Base-by-base conservation (phyloP, 2,888 invertebrate species). In the Eristalinus sepulchralis region DNA sequence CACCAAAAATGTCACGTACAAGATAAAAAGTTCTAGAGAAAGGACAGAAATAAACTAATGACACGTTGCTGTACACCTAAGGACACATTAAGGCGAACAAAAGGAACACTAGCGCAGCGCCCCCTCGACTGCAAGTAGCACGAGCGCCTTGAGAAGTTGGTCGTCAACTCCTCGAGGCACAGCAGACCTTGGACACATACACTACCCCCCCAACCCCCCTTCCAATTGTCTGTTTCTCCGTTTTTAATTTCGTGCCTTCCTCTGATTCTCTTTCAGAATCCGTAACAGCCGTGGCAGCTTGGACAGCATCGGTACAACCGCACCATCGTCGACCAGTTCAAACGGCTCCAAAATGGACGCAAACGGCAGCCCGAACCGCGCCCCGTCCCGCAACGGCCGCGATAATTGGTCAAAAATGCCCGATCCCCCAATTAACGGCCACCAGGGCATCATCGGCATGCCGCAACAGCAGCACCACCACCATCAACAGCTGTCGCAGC, bases 401-500 rank as follows among this genome's bases (percentile, higher is more conserved):
- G 92, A 92, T 84, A 92, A 92, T 89, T 93, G 92, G 92, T 88
- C 89, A 17, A 93, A 92, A 90, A 92, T 92, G 91, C 90, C 92
- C 1, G 92, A 92, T 62, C 92, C 86, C 66, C 86, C 92, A n/a
- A 71, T 88, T 34, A 89, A 89, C 70, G 89, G 89, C 27, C 88
- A 89, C 76, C 84, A 85, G 68, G 79, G 71, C 68, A 53, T 80
- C 63, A 53, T 80, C 63, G 78, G 78, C 47, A 60, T 78, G 10
- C 76, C 66, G 0, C 88, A 88, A 36, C 82, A 82, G 53, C 83
- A 84, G 9, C 83, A 83, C 31, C 86, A 88, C 6, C 80, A 82
- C 59, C 88, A 88, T 22, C 83, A 86, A 13, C 88, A 81, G 72
- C 55, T 77, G 24, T 84, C 33, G 90, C 91, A 22, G 90, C 91